Base-by-base conservation (phyloP, 1,140 invertebrate genomes). In the Drosophila albomicans region DNA sequence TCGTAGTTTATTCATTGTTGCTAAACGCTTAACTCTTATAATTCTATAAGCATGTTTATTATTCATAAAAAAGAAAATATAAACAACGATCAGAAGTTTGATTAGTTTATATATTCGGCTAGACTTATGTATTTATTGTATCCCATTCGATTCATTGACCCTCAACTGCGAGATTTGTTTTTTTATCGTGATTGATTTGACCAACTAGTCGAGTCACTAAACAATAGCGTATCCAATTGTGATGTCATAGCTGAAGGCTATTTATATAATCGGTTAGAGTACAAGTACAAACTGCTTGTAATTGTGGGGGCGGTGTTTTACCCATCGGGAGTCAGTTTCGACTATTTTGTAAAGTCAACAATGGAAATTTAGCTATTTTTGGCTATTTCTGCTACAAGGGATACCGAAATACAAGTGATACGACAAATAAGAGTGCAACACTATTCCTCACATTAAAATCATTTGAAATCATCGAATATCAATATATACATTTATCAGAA, bases 241-340 rank as follows among this genome's bases (percentile, higher is more conserved):
- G 41, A 43, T 43, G 41, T 43, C 41, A 43, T 43, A 43, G 41
- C 41, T 43, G 41, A 43, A n/a, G 41, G 41, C 41, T 43, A 13
- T 43, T 43, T 43, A 43, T 43, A 13, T 43, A 43, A 43, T 43
- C 41, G 41, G 41, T 43, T 43, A 49, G 15, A 10, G 46, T 49
- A 49, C 35, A 38, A 11, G 35, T 49, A 49, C 46, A 49, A 49
- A 49, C n/a, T 43, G 11, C 41, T 5, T 6, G 41, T 49, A 49
- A 49, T 16, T 16, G 46, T 49, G 20, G 13, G 43, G 45, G 38
- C 38, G 11, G 2, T 41, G 2, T 41, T 41, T 41, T 3, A 38
- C 11, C 41, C 13, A 20, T 38, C 1, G 8, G 8, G 7, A 8
- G 8, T 5, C 8, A 38, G 1, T 10, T 10, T 10, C 10, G 10